phyloP scores from a whole-genome alignment of 1,140 invertebrate species.

The Metaphire vulgaris region DNA sequence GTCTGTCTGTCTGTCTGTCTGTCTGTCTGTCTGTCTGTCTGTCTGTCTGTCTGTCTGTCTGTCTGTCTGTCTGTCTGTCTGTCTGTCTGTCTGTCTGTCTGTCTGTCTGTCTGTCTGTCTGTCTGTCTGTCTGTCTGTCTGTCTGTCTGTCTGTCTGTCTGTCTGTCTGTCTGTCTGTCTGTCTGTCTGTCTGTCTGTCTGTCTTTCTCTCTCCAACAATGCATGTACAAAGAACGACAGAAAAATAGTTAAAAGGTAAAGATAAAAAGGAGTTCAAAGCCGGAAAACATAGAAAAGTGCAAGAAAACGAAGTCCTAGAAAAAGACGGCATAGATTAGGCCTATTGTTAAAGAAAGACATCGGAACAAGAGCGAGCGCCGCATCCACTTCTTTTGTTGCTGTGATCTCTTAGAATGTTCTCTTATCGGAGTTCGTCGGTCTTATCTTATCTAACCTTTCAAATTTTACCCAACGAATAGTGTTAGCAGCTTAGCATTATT shows the following conservation, averaged over 20 bases:
- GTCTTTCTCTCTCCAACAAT: neutral
- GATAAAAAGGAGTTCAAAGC: neutral
- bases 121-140: neutral
- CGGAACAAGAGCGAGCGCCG: too few relatives aligned
- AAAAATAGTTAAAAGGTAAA: neutral
- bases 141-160: neutral
- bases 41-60: neutral
- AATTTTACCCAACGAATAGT: too few relatives aligned
- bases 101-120: neutral
- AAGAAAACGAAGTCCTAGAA: too few relatives aligned
- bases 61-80: neutral
- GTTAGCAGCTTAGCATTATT: too few relatives aligned
- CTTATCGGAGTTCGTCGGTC: too few relatives aligned
- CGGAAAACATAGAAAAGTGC: too few relatives aligned
- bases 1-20: slow-evolving; percentile 1
- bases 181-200: slow-evolving; percentile 1
- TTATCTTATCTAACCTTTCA: too few relatives aligned
- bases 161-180: slow-evolving; percentile 1
- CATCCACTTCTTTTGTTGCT: too few relatives aligned
- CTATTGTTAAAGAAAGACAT: too few relatives aligned
- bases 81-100: neutral
- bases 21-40: neutral
- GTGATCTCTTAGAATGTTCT: too few relatives aligned
- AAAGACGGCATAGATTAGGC: too few relatives aligned
- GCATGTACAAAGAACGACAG: neutral